These are phyloP conservation scores for Mobula birostris DNA, from an alignment of 2,113 vertebrate genomes.

Conservation along the genomic window DNA sequence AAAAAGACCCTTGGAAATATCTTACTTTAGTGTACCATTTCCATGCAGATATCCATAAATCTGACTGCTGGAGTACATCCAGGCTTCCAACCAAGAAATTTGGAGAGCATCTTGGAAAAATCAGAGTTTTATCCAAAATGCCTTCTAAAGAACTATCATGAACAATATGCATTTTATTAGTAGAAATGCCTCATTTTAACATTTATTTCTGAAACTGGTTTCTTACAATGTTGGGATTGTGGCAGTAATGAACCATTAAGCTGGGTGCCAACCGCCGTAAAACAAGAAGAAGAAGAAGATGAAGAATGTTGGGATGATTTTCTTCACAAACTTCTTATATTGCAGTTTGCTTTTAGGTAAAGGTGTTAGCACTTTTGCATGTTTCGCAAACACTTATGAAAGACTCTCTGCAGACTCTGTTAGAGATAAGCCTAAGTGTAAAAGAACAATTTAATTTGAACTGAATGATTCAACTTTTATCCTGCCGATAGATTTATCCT, in stretches of 20 bases:
- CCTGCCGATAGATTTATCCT: neutral
- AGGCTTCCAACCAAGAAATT: constrained; percentile 23
- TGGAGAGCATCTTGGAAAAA: constrained; percentile 34
- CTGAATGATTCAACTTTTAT: neutral
- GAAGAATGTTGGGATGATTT: neutral
- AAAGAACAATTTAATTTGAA: neutral
- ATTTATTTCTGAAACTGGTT: neutral
- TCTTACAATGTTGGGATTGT: neutral
- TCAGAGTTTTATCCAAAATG: constrained; percentile 20
- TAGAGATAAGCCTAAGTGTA: neutral
- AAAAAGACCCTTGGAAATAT: neutral
- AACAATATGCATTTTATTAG: constrained; percentile 33
- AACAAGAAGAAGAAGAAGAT: no score
- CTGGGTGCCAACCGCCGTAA: no score
- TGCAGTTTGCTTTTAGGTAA: constrained; percentile 8
- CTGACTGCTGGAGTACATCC: constrained; percentile 23
- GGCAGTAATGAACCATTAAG: no score
- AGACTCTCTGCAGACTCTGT: no score
- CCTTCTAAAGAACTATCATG: constrained; percentile 3
- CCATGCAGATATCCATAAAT: neutral
- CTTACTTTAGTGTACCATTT: neutral
- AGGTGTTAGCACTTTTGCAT: neutral
- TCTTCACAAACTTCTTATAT: neutral
- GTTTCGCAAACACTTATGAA: neutral
- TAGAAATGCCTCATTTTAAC: neutral